phyloP scores from a whole-genome alignment of 2,888 invertebrate species.

The Rhagonycha lutea region DNA sequence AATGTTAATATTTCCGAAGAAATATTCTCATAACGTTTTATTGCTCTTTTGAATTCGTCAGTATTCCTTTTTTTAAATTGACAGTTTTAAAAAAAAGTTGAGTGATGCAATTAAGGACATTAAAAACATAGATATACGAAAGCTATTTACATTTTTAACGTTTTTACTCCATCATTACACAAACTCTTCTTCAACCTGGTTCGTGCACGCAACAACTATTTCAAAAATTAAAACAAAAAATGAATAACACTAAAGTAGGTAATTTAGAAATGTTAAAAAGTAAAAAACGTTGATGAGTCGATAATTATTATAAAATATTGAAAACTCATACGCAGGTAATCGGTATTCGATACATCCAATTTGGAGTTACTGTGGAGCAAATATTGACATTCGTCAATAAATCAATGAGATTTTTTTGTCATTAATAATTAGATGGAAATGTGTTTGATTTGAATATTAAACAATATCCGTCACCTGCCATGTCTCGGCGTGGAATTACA shows the following conservation, averaged over 20 bases:
- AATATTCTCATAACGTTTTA: not conserved
- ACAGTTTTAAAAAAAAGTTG: not conserved
- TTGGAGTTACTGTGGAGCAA: not conserved
- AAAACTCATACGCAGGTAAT: not conserved
- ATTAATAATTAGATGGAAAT: not conserved
- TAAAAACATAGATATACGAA: not conserved
- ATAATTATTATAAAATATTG: not conserved
- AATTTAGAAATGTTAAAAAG: not conserved
- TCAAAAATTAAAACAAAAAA: not conserved
- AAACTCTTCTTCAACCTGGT: not conserved
- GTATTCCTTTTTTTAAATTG: not conserved
- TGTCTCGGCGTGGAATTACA: not conserved
- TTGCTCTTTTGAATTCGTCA: not conserved
- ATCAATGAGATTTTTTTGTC: not conserved
- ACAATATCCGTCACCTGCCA: not conserved
- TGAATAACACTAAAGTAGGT: not conserved
- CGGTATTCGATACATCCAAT: not conserved
- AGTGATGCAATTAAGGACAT: not conserved
- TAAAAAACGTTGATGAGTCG: not conserved
- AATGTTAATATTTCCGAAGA: no score
- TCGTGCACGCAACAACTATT: not conserved
- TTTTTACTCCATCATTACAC: not conserved
- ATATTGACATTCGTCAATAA: not conserved
- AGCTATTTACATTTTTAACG: not conserved
- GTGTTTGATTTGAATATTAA: not conserved